Base-by-base conservation (phyloP, 92 coral and sea anemone species). In the Micromussa lordhowensis region DNA sequence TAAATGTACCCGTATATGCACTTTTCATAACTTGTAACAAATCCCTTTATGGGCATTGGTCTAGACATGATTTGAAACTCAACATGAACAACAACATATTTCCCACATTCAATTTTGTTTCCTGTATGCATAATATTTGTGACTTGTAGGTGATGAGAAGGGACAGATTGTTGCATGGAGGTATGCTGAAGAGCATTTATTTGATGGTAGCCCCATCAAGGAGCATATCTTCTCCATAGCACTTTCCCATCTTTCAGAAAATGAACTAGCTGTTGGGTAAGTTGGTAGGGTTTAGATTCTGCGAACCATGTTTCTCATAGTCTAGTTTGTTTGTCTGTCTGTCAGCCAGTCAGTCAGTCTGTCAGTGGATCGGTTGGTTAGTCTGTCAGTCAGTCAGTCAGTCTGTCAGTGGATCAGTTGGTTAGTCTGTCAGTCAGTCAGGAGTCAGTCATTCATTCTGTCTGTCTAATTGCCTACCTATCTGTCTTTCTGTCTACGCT, bases 81-180 rank as follows among this genome's bases (percentile, higher is more conserved):
- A 54, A 54, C 58, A 54, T 1, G 15, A 57, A 57, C 63, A 1
- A 17, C 2, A 1, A 13, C 11, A 4, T 49, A 17, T 57, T 57
- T 22, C 18, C 63, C 58, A 57, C 0, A 3, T 1, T 16, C 63
- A 57, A 15, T 57, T 22, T 71, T 30, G 14, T 79, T 30, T 38
- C 49, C 24, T 28, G 9, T 15, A 10, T 12, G 19, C 2, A 49
- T 35, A 69, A 49, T 69, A 17, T 58, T 7, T 49, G 19, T 32
- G 51, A 29, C 57, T 54, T 32, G n/a, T 84, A 96, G 99, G 96
- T 78, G 99, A 98, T 91, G 99, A 98, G 77, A 93, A 92, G 49
- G 99, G 99, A 24, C 91, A 86, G 68, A 80, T 96, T 14, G 78
- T 93, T 51, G 92, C 94, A 59, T 98, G 99, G 99, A 91, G 91